These are phyloP conservation scores for Drosophila funebris DNA, from an alignment of 1,140 invertebrate species.

Conservation along the genomic window DNA sequence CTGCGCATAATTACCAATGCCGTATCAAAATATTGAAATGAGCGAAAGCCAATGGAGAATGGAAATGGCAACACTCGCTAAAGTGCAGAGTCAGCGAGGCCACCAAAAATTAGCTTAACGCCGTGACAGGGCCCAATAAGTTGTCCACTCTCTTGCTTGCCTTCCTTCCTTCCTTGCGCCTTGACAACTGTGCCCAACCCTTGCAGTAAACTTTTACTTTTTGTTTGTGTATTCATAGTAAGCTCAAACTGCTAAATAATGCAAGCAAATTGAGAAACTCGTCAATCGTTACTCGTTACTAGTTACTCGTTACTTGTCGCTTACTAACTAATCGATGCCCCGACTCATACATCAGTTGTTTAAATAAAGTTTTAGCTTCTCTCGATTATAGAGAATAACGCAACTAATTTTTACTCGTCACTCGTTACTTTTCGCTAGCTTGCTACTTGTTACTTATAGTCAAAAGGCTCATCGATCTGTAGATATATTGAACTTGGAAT, in stretches of 20 bases:
- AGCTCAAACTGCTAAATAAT: not conserved
- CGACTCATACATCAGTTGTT: too few relatives aligned
- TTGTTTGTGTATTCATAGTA: not conserved
- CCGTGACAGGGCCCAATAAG: slow-evolving; percentile 3
- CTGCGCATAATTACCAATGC: slow-evolving; percentile 35
- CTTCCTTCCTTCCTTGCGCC: not conserved
- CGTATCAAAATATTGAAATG: slow-evolving; percentile 33
- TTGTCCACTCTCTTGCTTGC: not conserved
- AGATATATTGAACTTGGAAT: too few relatives aligned
- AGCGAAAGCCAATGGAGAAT: not conserved
- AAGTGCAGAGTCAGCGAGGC: slow-evolving; percentile 17
- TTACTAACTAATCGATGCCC: too few relatives aligned
- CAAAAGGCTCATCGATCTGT: too few relatives aligned
- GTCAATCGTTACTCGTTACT: not conserved
- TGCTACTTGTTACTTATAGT: not conserved
- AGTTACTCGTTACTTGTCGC: not conserved
- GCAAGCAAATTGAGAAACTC: not conserved
- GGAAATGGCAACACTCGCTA: not conserved
- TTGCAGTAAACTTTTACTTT: slow-evolving; percentile 1
- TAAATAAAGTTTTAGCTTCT: too few relatives aligned
- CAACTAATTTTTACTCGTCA: not conserved
- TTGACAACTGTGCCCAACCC: slow-evolving; percentile 8
- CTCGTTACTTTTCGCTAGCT: not conserved
- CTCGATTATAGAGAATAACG: too few relatives aligned
- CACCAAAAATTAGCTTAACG: slow-evolving; percentile 5